Percentiles rank a stretch among this genome's conserved stretches.
These are phyloP conservation scores for Callosobruchus maculatus DNA, from an alignment of 2,888 invertebrate genomes.

Conservation along the genomic window DNA sequence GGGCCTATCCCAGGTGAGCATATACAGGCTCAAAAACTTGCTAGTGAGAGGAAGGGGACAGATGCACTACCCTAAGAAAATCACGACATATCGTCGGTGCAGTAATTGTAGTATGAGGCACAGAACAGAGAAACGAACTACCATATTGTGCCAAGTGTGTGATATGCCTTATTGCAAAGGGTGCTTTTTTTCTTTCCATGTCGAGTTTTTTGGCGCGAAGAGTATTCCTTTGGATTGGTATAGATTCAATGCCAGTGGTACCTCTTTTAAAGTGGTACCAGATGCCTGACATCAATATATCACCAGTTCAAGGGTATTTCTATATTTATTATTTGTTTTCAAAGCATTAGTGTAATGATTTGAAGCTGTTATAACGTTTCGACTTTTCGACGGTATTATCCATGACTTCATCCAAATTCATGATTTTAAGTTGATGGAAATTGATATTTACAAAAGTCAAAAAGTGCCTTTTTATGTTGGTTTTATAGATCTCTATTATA, in stretches of 20 bases:
- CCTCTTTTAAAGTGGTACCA: too few relatives aligned
- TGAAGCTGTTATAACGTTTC: too few relatives aligned
- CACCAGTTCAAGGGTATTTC: too few relatives aligned
- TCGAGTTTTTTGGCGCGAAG: not conserved
- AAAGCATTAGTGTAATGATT: too few relatives aligned
- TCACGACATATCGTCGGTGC: not conserved
- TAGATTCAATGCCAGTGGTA: not conserved
- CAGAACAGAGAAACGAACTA: not conserved
- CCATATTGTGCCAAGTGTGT: not conserved
- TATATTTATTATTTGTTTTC: too few relatives aligned
- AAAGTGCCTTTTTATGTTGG: too few relatives aligned
- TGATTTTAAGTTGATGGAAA: too few relatives aligned
- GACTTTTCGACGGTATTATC: too few relatives aligned
- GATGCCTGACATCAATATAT: too few relatives aligned
- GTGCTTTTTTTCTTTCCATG: not conserved
- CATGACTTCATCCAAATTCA: too few relatives aligned
- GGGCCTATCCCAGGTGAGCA: not conserved
- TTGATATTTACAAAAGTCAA: too few relatives aligned
- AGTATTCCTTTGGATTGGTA: not conserved
- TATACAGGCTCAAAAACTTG: not conserved
- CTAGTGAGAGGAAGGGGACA: not conserved
- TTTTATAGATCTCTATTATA: too few relatives aligned
- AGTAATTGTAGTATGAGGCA: not conserved
- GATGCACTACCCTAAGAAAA: not conserved
- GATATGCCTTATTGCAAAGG: not conserved